Conservation (phyloP, 92 coral and sea anemone species). For the Actinernus sp. region DNA sequence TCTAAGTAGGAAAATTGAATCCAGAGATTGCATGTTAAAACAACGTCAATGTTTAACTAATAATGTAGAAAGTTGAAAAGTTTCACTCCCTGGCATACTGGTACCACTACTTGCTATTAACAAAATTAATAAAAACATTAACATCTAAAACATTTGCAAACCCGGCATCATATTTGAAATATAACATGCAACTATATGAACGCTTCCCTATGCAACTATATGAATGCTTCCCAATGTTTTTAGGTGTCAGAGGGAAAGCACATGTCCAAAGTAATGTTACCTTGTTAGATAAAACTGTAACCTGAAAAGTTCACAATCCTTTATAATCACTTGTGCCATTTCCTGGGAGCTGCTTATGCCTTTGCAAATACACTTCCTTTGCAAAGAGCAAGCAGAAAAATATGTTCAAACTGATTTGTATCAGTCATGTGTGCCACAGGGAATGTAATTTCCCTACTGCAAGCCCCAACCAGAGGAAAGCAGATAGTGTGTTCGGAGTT, state of each 20-base stretch:
- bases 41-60: too few species aligned
- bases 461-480: constrained; percentile 71
- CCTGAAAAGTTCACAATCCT: constrained; percentile 41
- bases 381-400: constrained; percentile 45
- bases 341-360: constrained; percentile 17
- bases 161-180: too few species aligned
- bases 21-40: too few species aligned
- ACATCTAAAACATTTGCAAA: too few species aligned
- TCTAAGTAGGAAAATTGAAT: too few species aligned
- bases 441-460: constrained; percentile 62
- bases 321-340: constrained; percentile 19
- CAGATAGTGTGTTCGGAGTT: constrained; percentile 76
- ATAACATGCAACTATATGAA: too few species aligned
- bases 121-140: too few species aligned
- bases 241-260: constrained; percentile 15
- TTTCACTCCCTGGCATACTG: too few species aligned
- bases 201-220: constrained; percentile 40
- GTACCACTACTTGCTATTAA: too few species aligned
- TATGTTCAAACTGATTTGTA: constrained; percentile 46
- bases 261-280: constrained; percentile 2
- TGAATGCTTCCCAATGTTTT: constrained; percentile 20
- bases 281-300: constrained; percentile 15
- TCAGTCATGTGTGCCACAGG: constrained; percentile 77
- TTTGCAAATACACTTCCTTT: constrained; percentile 55
- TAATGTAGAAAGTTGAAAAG: too few species aligned